Base-by-base conservation (phyloP, 1,140 invertebrate species). In the Stenopsyche tienmushanensis region DNA sequence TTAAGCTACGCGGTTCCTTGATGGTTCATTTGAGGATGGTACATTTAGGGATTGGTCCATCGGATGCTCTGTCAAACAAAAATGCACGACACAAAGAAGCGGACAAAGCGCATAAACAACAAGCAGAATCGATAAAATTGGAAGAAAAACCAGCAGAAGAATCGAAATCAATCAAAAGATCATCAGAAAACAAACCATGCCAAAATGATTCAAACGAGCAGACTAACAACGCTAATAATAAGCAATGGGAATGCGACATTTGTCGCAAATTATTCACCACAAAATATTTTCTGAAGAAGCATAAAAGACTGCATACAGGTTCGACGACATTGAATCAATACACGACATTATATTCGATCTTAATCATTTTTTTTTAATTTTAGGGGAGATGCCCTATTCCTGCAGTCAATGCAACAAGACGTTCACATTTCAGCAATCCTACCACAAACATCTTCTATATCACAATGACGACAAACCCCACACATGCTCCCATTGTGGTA, bases 381-480 rank as follows among this genome's bases (percentile, higher is more conserved):
- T 82, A 84, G 92, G 92, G 54, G 91, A 94, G 80, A 93, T 91
- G 83, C 92, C 92, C 0, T 94, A 93, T 73, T 86, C 85, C 7
- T 96, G 94, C 74, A 83, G 83, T 26, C 86, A 90, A 73, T 96
- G 93, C 75, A 88, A 88, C 53, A 93, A 94, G 77, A 91, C 89
- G 0, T 96, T 96, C 78, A 93, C 91, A 20, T 93, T 93, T 76
- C 91, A 93, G 77, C 93, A 95, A 71, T 94, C 92, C 1, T 94
- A 93, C 75, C 92, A 95, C 74, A 94, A 93, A 72, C 93, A 96
- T 77, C 84, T 92, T 71, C 80, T 91, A 10, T 93, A 92, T 73
- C 90, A 92, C 73, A 92, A 89, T 59, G 89, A 92, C 72, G 90
- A 93, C 68, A 92, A 93, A 72, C 92, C 91, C 1, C 90, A 94